Evolutionary conservation across 2,113 vertebrate genomes (phyloP), one percentile per base, ranked within the genome.

Genomic region (Rhinolophus sinicus): DNA sequence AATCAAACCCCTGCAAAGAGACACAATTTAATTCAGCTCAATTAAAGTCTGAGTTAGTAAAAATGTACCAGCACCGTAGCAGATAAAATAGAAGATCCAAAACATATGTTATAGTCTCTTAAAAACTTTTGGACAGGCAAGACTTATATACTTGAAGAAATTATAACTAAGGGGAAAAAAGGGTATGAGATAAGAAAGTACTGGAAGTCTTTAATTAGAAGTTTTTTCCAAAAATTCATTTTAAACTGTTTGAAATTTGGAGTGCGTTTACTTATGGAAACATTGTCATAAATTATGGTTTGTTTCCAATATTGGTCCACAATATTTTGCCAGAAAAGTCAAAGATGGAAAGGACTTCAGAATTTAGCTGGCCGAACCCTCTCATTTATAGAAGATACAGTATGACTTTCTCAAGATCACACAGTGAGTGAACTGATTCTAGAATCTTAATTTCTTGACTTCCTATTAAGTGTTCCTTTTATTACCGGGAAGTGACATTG

Each of bases 181-280:
- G 6, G 30, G 86, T 69, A 82, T 85, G 15, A 44, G 38, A 44
- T 11, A 80, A 83, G 30, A 94, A 10, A 92, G 19, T 76, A n/a
- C 58, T 58, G 44, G 22, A 44, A 65, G 69, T 85, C 24, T 47
- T 93, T 78, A 92, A 87, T 75, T 78, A 95, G 33, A 89, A 82
- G 54, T 4, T 1, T 86, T 47, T 47, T 86, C 78, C 21, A 64
- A 91, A 95, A 64, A 60, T 58, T 93, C 50, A 86, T 83, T 88
- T 95, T 80, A 92, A 78, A 33, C 52, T 65, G 60, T 86, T 73
- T 93, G 40, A 82, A 95, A 77, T 94, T 73, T 88, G 40, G 60
- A 88, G 21, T 44, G 52, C 62, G 88, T 64, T 86, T 44, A 67
- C 18, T 14, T 75, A 52, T n/a, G 21, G 40, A 94, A 85, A 65